These are phyloP conservation scores for Agelastica alni DNA, from an alignment of 2,888 invertebrate genomes.

Conservation along the genomic window DNA sequence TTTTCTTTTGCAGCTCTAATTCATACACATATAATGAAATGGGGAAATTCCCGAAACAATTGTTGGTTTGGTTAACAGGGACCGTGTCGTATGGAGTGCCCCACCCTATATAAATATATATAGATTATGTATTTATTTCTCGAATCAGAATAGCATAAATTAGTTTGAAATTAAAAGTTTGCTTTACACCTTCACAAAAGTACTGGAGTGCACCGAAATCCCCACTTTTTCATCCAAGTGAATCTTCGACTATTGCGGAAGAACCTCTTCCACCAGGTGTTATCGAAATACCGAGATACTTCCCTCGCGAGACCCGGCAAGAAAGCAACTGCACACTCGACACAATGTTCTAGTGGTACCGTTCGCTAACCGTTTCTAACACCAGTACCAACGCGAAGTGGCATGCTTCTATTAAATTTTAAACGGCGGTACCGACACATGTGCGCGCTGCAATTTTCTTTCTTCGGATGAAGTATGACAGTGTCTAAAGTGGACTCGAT, in stretches of 20 bases:
- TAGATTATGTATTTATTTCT: too few relatives aligned
- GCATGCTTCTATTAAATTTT: conserved; percentile 15
- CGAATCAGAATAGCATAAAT: too few relatives aligned
- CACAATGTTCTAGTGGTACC: conserved; percentile 28
- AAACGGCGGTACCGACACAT: conserved; percentile 18
- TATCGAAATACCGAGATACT: conserved; percentile 12
- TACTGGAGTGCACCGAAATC: too few relatives aligned
- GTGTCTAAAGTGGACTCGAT: conserved; percentile 1
- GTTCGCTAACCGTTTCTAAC: conserved; percentile 33
- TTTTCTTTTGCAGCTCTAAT: too few relatives aligned
- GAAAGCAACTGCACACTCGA: conserved; percentile 11
- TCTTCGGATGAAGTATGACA: conserved; percentile 14
- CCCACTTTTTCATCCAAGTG: background rate
- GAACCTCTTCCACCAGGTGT: conserved; percentile 16
- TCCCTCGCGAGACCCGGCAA: conserved; percentile 19
- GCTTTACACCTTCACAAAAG: too few relatives aligned
- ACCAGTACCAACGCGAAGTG: conserved; percentile 18
- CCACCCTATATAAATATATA: too few relatives aligned
- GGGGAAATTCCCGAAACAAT: too few relatives aligned
- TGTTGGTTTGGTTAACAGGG: too few relatives aligned
- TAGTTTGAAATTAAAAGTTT: too few relatives aligned
- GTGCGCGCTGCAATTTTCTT: conserved; percentile 27
- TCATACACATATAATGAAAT: too few relatives aligned
- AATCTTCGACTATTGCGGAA: conserved; percentile 8
- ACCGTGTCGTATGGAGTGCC: too few relatives aligned